A percentile compares a stretch with the other conserved stretches of the same genome.
phyloP scores from a whole-genome alignment of 2,113 vertebrate species.

The Felis chaus region DNA sequence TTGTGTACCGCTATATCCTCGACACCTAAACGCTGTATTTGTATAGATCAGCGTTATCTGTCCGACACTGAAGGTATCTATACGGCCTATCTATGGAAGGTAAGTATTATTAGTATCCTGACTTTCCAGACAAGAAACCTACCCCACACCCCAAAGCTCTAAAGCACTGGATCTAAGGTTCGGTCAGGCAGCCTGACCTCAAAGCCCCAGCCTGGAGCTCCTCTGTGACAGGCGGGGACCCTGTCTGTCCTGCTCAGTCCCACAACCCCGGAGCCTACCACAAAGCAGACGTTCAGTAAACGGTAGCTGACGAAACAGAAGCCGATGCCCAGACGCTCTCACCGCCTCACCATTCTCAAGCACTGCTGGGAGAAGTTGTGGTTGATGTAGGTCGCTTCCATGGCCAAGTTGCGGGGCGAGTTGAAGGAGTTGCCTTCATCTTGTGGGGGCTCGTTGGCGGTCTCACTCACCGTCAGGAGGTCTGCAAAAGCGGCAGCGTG shows the following conservation, averaged over 20 bases:
- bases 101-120: neutral
- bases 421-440: slow-evolving; percentile 99
- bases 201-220: neutral
- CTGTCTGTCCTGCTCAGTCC: rapidly evolving
- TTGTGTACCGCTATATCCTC: no score
- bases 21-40: neutral
- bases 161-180: neutral
- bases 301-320: rapidly evolving
- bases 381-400: slow-evolving; percentile 99
- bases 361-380: slow-evolving; percentile 99
- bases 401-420: slow-evolving; percentile 97
- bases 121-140: neutral
- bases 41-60: neutral
- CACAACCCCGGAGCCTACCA: neutral
- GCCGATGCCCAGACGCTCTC: rapidly evolving
- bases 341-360: slow-evolving; percentile 89
- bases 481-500: slow-evolving; percentile 81
- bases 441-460: slow-evolving; percentile 97
- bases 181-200: neutral
- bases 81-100: neutral
- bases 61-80: neutral
- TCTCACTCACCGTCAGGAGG: slow-evolving; percentile 97
- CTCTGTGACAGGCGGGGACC: neutral
- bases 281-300: neutral
- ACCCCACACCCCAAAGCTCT: rapidly evolving